phyloP scores from a whole-genome alignment of 2,113 vertebrate genomes.

The Arizona elegans region DNA sequence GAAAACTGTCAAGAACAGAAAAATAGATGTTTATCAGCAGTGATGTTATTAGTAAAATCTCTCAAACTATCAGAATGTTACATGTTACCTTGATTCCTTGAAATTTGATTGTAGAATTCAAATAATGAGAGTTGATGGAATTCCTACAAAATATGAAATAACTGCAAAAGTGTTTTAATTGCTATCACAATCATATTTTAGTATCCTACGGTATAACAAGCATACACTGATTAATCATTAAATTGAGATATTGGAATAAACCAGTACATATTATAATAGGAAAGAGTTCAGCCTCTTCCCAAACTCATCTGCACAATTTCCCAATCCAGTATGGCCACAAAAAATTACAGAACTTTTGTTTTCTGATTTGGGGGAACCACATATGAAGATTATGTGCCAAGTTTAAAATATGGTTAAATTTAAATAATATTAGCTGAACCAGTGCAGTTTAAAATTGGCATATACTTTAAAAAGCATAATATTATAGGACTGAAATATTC shows the following conservation, averaged over 20 bases:
- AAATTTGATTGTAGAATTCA: neutral
- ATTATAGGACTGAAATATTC: neutral
- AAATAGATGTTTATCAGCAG: neutral
- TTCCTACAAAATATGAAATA: slow-evolving; percentile 30
- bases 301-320: neutral
- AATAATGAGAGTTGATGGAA: slow-evolving; percentile 32
- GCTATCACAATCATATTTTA: neutral
- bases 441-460: neutral
- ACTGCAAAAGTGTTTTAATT: slow-evolving; percentile 27
- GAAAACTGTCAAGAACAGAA: slow-evolving; percentile 3
- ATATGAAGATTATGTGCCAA: neutral
- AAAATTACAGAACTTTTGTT: neutral
- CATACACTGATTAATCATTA: neutral
- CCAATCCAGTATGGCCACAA: neutral
- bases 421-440: neutral
- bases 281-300: neutral
- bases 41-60: slow-evolving; percentile 33
- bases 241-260: neutral
- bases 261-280: neutral
- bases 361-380: neutral
- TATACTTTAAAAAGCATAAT: neutral
- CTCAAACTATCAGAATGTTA: neutral
- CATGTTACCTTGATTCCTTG: slow-evolving; percentile 41
- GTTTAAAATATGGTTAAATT: neutral
- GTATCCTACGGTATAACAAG: neutral